These are phyloP conservation scores for Caenorhabditis sp. DNA, from an alignment of 2,888 invertebrate species.

Conservation along the genomic window DNA sequence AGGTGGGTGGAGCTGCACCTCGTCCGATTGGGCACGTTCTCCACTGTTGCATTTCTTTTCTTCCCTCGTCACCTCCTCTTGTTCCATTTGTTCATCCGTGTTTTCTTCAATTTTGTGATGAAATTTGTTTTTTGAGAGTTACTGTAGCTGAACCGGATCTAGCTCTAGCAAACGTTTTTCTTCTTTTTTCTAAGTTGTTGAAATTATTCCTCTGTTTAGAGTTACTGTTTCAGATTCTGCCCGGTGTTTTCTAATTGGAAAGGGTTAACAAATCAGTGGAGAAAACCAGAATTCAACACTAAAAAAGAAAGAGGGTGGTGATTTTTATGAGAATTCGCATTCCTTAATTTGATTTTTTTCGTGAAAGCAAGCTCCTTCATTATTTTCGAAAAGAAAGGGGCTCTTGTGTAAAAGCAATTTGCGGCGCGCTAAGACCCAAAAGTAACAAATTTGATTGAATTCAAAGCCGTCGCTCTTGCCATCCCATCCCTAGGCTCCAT, in stretches of 20 bases:
- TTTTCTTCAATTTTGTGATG: conserved; percentile 5
- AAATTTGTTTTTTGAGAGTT: conserved; percentile 3
- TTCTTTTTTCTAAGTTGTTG: not conserved
- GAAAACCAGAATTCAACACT: too few species aligned
- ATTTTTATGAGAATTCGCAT: conserved; percentile 5
- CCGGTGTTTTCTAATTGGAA: too few species aligned
- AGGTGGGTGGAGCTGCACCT: conserved; percentile 44
- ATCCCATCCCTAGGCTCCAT: not conserved
- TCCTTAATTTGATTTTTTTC: conserved; percentile 18
- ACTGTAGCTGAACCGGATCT: conserved; percentile 27
- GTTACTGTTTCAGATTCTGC: too few species aligned
- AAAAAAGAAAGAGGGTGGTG: not conserved
- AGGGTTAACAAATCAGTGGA: too few species aligned
- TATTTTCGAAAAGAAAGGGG: conserved; percentile 34
- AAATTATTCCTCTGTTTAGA: too few species aligned
- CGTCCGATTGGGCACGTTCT: conserved; percentile 32
- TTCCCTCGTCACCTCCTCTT: conserved; percentile 2
- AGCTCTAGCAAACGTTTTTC: not conserved
- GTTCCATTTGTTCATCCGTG: conserved; percentile 17
- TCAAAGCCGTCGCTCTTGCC: conserved; percentile 40
- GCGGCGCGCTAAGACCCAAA: conserved; percentile 62
- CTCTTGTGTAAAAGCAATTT: conserved; percentile 49
- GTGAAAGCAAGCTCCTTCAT: conserved; percentile 43
- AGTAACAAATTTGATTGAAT: conserved; percentile 63
- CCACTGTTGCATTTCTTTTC: conserved; percentile 11